Evolutionary conservation across 53 echinoderm and acorn worm species (phyloP), one percentile per base, ranked within the genome.

Genomic region (Stichopus horrens): DNA sequence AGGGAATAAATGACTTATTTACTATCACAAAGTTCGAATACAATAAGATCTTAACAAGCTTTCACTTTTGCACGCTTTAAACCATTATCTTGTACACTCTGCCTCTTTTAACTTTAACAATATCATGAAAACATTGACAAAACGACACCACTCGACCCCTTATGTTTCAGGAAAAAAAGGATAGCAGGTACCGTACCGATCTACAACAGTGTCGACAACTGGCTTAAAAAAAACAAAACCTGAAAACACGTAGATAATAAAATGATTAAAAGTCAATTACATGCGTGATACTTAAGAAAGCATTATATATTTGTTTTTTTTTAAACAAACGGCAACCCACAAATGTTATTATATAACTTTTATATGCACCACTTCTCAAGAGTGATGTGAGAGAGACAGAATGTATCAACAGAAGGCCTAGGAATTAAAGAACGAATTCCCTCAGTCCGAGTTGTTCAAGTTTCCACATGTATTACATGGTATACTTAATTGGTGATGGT

Each of bases 41-140:
- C 71, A 71, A 71, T 71, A 71, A 71, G 71, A 71, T 18, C 71
- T n/a, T 71, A 71, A 71, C n/a, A 71, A 71, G 71, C 71, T 71
- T 71, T 71, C 71, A 71, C 71, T 71, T 71, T 71, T 71, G 19
- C 18, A 16, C 19, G 71, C 71, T 71, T 71, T 71, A 71, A 71
- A 71, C 18, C n/a, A 71, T 71, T 71, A 20, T 71, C 71, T 71
- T 71, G 18, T 16, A 71, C 71, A 71, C 71, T 71, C 19, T 71
- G 6, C 71, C 19, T 71, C 71, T n/a, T 18, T 71, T 4, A 71
- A 37, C 37, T 71, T 13, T 20, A n/a, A 21, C 18, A 71, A 19
- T 71, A 18, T 71, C 71, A 71, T 71, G n/a, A 71, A 71, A 71
- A 18, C 71, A 7, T 7, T 71, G 7, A 71, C 71, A 71, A 71